Base-by-base conservation (phyloP, 2,113 vertebrate species). In the Psittacara wagleri region DNA sequence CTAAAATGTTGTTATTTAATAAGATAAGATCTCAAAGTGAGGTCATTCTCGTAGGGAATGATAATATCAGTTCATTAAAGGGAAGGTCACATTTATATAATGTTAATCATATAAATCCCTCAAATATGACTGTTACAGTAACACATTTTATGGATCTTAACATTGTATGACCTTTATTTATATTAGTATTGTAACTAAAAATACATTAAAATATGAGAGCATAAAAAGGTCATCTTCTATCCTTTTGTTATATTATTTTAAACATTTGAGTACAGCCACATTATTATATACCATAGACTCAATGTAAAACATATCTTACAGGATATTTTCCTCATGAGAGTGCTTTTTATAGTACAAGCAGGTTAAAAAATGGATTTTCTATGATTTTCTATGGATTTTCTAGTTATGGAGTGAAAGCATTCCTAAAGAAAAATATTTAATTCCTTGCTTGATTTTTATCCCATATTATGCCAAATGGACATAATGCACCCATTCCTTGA, bases 1-100 rank as follows among this genome's bases (percentile, higher is more conserved):
- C 54, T 79, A 67, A 83, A 89, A 69, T 69, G 29, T 10, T 90
- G 35, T 73, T 70, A 86, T 90, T 89, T 89, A 92, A 86, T 93
- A 92, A 88, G 43, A 57, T 63, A 91, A 85, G 37, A n/a, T 82
- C 73, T 93, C 41, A 29, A 74, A 95, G 54, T 91, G 86, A 94
- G 70, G 83, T 93, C 69, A 80, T 94, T 94, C 37, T 54, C 63
- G 79, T 15, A 86, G 66, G 61, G 73, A 86, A 88, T 68, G 35
- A 43, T 82, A 90, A 86, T 80, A 75, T 69, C 29, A 76, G 67
- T 79, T 84, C 41, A 69, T 95, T 87, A 92, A 92, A 93, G 37
- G 43, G 74, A 92, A 88, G 66, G 86, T 95, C 81, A 89, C 52
- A 92, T 97, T 78, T 87, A 62, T 84, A 23, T 94, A 80, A 63